Base-by-base conservation (phyloP, 2,113 vertebrate genomes). In the Vulpes ferrilata region DNA sequence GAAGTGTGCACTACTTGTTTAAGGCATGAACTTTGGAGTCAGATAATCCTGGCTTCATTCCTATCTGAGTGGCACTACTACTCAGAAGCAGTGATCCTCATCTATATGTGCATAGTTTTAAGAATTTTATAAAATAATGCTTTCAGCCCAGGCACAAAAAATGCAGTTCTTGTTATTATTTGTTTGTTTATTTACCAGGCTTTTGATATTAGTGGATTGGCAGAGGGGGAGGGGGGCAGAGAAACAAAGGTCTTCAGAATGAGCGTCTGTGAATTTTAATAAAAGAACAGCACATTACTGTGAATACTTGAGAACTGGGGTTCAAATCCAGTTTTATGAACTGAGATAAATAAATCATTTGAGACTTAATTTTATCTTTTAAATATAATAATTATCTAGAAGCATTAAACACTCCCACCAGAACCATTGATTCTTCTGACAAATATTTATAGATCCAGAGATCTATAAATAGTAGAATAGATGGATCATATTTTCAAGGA, bases 301-400 rank as follows among this genome's bases (percentile, higher is more conserved):
- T 59, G 38, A 65, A 55, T 53, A 64, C 60, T 91, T 91, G 88
- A 35, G 20, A 80, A 92, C 7, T 60, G 38, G 64, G 35, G 76
- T 91, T 76, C 79, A 30, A 22, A 93, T 67, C 43, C 17, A 38
- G 38, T 73, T 91, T 23, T 94, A 53, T 85, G 32, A 92, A 80
- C 17, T 35, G 32, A 76, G 57, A 76, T 59, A 73, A 86, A 69
- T 35, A 79, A 64, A 86, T 71, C 67, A 25, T 88, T 80, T 60
- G 32, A 27, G 27, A 71, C 65, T 69, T 73, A 32, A 76, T 69
- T 88, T 94, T 92, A 80, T 85, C 84, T 96, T 89, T 93, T 53
- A 95, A 81, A 62, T 91, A 59, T 83, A 85, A 80, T 94, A 88
- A 80, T 81, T 67, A 92, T 89, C 25, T 80, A 32, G 48, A 92